phyloP scores from a whole-genome alignment of 2,797 vertebrate genomes.

The Orestias chungarensis region DNA sequence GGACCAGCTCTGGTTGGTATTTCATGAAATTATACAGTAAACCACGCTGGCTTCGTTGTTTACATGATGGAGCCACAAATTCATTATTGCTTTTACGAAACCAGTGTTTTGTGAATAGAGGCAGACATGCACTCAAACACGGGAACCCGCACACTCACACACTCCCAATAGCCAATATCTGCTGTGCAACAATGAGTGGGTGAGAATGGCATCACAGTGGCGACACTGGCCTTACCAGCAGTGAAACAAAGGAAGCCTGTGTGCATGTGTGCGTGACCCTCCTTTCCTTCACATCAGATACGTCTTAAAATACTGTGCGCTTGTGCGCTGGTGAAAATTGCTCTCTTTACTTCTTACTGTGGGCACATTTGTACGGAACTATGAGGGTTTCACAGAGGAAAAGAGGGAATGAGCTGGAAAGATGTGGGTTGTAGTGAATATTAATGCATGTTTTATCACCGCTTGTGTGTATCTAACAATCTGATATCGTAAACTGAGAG shows the following conservation, averaged over 20 bases:
- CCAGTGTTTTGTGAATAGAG: constrained; percentile 14
- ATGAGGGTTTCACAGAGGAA: constrained; percentile 8
- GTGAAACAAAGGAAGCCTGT: constrained; percentile 62
- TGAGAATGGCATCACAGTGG: constrained; percentile 63
- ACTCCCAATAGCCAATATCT: constrained; percentile 46
- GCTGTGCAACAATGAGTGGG: constrained; percentile 57
- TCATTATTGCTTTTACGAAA: constrained; percentile 43
- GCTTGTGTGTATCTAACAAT: constrained; percentile 60
- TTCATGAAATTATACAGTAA: constrained; percentile 13
- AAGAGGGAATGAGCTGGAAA: constrained; percentile 36
- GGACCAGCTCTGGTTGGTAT: background rate
- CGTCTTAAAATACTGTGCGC: constrained; percentile 71
- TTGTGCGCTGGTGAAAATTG: constrained; percentile 69
- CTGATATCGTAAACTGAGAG: constrained; percentile 49
- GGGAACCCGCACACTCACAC: constrained; percentile 21
- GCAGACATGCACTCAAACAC: constrained; percentile 43
- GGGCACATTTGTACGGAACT: constrained; percentile 30
- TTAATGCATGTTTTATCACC: constrained; percentile 64
- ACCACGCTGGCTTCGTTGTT: constrained; percentile 17
- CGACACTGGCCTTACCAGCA: constrained; percentile 51
- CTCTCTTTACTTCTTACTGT: constrained; percentile 65
- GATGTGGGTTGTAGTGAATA: constrained; percentile 65
- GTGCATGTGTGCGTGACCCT: constrained; percentile 40
- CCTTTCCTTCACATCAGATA: constrained; percentile 57
- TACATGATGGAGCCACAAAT: constrained; percentile 39